A percentile compares a stretch with the other conserved stretches of the same genome.
These are phyloP conservation scores for Hemiscyllium ocellatum DNA, from an alignment of 2,113 vertebrate species.

Conservation along the genomic window DNA sequence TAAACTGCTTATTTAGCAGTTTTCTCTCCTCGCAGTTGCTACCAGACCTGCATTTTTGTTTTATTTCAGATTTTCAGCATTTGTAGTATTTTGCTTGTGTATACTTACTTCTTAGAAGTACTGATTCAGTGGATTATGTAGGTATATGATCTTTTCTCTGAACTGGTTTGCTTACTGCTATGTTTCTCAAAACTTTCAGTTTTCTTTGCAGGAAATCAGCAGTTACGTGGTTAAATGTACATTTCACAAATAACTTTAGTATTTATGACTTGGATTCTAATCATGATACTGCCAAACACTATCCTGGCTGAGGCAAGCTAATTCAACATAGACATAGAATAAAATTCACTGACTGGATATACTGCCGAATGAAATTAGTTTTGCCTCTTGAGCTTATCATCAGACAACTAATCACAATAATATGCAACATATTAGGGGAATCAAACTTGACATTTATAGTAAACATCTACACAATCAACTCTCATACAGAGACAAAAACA, in stretches of 20 bases:
- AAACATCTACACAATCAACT: not conserved
- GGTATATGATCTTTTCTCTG: not conserved
- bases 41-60: not conserved
- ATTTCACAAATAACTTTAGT: not conserved
- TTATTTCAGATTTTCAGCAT: too few species aligned
- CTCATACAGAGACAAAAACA: not conserved
- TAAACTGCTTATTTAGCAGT: too few species aligned
- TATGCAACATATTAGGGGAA: not conserved
- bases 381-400: not conserved
- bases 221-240: not conserved
- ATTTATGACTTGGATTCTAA: not conserved
- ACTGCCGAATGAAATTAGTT: not conserved
- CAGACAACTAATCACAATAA: not conserved
- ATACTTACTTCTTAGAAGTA: not conserved
- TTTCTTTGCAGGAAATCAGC: not conserved
- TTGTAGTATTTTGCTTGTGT: not conserved
- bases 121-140: not conserved
- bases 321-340: not conserved
- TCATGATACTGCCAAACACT: not conserved
- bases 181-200: not conserved
- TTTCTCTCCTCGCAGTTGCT: not conserved
- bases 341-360: not conserved
- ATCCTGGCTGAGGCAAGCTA: not conserved
- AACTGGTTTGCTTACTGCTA: not conserved
- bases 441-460: not conserved